Conservation (phyloP, 2,113 vertebrate genomes). For the Suricata suricatta region DNA sequence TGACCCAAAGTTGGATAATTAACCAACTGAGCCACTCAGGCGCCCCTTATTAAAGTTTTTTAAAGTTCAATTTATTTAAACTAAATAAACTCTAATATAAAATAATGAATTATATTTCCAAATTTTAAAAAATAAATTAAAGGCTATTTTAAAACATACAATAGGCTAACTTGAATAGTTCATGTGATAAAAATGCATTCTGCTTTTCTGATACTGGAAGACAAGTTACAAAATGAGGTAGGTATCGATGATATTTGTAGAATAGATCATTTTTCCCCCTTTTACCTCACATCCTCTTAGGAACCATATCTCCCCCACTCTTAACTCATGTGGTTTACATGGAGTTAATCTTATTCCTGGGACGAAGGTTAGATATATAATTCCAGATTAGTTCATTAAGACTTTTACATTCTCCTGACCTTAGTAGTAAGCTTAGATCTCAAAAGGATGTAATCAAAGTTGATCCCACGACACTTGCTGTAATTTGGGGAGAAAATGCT, state of each 20-base stretch:
- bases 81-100: not conserved
- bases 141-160: not conserved
- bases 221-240: slow-evolving; percentile 20
- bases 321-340: not conserved
- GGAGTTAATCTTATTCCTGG: not conserved
- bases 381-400: not conserved
- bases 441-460: not conserved
- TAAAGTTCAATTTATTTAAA: not conserved
- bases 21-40: not conserved
- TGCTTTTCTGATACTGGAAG: not conserved
- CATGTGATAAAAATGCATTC: not conserved
- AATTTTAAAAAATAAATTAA: slow-evolving; percentile 12
- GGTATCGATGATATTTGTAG: not conserved
- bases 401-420: not conserved
- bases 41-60: not conserved
- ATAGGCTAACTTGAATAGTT: not conserved
- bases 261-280: not conserved
- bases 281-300: not conserved
- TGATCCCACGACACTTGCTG: not conserved
- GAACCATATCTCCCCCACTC: not conserved
- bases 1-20: not conserved
- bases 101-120: not conserved
- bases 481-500: not conserved
- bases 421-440: not conserved
- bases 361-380: not conserved